phyloP scores from a whole-genome alignment of 2,888 invertebrate species.

The Euzetes globulus region DNA sequence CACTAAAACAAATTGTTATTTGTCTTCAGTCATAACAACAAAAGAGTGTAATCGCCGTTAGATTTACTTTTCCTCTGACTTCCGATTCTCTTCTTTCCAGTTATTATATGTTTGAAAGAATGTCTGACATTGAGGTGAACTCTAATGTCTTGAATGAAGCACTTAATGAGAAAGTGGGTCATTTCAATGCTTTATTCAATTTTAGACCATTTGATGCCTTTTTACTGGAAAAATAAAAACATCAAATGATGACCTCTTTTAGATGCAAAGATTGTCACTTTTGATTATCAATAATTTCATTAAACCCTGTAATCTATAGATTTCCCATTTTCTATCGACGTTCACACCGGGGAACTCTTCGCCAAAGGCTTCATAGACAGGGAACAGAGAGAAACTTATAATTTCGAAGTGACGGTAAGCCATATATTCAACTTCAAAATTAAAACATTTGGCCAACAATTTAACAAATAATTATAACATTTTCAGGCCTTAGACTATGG shows the following conservation, averaged over 20 bases:
- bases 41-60: background rate
- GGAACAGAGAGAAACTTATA: constrained; percentile 42
- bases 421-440: background rate
- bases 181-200: constrained; percentile 2
- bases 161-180: constrained; percentile 11
- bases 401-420: constrained; percentile 43
- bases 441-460: background rate
- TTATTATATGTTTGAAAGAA: background rate
- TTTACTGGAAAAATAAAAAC: constrained; percentile 2
- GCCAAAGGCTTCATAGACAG: constrained; percentile 44
- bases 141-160: constrained; percentile 2
- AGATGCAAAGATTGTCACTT: background rate
- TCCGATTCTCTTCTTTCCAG: background rate
- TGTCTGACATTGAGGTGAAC: constrained; percentile 10
- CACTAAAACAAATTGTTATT: background rate
- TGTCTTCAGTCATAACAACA: background rate
- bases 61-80: background rate
- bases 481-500: constrained; percentile 65
- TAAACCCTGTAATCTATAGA: constrained; percentile 35
- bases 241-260: constrained; percentile 21
- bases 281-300: background rate
- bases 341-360: constrained; percentile 43
- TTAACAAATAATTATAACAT: background rate
- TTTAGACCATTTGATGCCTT: background rate
- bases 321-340: constrained; percentile 44